Evolutionary conservation across 2,888 invertebrate species (phyloP).

Genomic region (Hydrotaea cyrtoneurina): DNA sequence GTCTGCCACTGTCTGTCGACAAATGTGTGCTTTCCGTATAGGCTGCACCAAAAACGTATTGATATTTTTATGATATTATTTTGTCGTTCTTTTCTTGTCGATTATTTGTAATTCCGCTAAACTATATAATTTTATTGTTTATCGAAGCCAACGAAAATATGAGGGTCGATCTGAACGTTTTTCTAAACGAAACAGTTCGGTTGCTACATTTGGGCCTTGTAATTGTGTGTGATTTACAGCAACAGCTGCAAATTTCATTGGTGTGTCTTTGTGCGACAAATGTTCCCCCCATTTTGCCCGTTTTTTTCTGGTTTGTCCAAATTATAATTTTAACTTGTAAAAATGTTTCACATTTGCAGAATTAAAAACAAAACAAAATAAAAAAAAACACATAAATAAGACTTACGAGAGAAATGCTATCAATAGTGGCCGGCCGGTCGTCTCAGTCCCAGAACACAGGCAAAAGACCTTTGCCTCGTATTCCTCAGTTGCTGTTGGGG

Average conservation of each 20-base stretch:
- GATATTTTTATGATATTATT: not conserved
- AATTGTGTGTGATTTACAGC: slow-evolving; percentile 46
- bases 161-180: not conserved
- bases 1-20: not conserved
- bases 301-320: slow-evolving; percentile 1
- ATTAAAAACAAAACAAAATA: slow-evolving; percentile 1
- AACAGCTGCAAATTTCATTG: slow-evolving; percentile 61
- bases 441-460: not conserved
- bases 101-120: not conserved
- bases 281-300: slow-evolving; percentile 10
- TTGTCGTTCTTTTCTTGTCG: not conserved
- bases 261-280: not conserved
- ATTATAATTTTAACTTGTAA: slow-evolving; percentile 41
- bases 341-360: slow-evolving; percentile 24
- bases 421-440: not conserved
- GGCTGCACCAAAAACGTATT: slow-evolving; percentile 15
- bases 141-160: not conserved
- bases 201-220: not conserved
- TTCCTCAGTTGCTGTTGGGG: too few relatives aligned
- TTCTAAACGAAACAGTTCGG: not conserved
- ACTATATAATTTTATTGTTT: slow-evolving; percentile 7
- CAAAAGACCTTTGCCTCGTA: not conserved
- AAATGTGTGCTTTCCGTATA: not conserved
- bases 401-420: slow-evolving; percentile 17
- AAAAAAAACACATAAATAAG: slow-evolving; percentile 43